These are phyloP conservation scores for Fregetta grallaria DNA, from an alignment of 2,113 vertebrate genomes.

Conservation along the genomic window DNA sequence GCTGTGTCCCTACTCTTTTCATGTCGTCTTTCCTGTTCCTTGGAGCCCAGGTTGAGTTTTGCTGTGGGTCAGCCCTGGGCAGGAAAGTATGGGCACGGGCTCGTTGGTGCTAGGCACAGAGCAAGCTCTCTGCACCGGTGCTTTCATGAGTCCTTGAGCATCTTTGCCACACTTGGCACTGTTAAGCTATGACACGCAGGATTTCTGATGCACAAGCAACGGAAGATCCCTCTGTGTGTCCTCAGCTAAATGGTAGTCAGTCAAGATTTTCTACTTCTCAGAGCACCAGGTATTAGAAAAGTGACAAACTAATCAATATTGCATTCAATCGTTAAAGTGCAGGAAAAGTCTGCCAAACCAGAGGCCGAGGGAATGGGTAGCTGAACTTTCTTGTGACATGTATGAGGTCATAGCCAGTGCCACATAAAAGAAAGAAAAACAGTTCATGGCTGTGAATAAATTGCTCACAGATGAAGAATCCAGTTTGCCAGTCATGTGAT, in stretches of 20 bases:
- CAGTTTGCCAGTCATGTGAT: conserved; percentile 59
- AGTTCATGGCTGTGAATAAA: conserved; percentile 64
- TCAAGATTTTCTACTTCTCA: not conserved
- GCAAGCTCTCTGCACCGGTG: not conserved
- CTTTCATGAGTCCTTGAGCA: rapidly evolving
- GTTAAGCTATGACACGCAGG: not conserved
- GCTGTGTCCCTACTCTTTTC: not conserved
- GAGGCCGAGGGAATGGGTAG: not conserved
- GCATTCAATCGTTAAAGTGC: not conserved
- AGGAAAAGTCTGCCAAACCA: not conserved
- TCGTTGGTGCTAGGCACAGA: not conserved
- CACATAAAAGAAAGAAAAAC: conserved; percentile 68
- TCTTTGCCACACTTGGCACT: not conserved
- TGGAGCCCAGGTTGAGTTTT: not conserved
- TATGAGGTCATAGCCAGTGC: conserved; percentile 49
- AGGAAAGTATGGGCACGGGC: rapidly evolving
- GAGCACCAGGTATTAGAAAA: not conserved
- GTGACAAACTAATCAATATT: conserved; percentile 14
- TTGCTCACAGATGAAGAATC: conserved; percentile 70
- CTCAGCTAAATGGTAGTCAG: not conserved
- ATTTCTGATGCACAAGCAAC: not conserved
- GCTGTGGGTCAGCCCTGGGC: not conserved
- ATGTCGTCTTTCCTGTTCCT: not conserved
- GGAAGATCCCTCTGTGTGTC: not conserved
- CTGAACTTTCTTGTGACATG: conserved; percentile 62